Evolutionary conservation across 2,888 invertebrate species (phyloP).

Genomic region (Dryococelus australis): DNA sequence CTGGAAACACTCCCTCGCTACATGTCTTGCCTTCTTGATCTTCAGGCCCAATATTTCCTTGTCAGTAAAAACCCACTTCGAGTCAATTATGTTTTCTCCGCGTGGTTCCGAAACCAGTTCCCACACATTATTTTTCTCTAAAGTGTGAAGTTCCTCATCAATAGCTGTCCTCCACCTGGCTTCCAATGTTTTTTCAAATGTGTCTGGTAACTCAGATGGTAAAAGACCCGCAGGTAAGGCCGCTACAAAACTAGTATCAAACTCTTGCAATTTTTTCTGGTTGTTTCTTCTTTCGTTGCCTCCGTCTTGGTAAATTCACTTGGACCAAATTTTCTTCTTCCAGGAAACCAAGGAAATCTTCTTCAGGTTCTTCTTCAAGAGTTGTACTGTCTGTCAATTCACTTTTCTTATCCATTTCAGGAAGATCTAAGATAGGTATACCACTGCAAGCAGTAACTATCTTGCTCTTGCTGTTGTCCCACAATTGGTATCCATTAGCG

Average conservation of each 20-base stretch:
- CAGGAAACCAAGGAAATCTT: too few species aligned
- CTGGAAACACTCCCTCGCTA: not conserved
- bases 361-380: too few species aligned
- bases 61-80: not conserved
- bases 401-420: too few species aligned
- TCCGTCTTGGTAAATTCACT: not conserved
- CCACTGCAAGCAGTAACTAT: not conserved
- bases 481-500: not conserved
- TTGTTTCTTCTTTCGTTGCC: not conserved
- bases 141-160: not conserved
- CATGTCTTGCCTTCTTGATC: not conserved
- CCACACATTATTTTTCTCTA: constrained; percentile 3
- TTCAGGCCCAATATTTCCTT: not conserved
- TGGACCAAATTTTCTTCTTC: not conserved
- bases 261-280: not conserved
- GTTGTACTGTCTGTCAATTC: too few species aligned
- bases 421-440: not conserved
- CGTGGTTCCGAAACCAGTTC: not conserved
- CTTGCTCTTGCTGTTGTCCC: not conserved
- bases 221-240: not conserved
- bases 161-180: not conserved
- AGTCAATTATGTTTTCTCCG: too few species aligned
- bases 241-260: not conserved
- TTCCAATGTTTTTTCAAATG: not conserved
- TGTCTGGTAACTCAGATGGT: not conserved